A percentile compares a stretch with the other conserved stretches of the same genome.
phyloP scores from a whole-genome alignment of 2,113 vertebrate genomes.

The Alaudala cheleensis region DNA sequence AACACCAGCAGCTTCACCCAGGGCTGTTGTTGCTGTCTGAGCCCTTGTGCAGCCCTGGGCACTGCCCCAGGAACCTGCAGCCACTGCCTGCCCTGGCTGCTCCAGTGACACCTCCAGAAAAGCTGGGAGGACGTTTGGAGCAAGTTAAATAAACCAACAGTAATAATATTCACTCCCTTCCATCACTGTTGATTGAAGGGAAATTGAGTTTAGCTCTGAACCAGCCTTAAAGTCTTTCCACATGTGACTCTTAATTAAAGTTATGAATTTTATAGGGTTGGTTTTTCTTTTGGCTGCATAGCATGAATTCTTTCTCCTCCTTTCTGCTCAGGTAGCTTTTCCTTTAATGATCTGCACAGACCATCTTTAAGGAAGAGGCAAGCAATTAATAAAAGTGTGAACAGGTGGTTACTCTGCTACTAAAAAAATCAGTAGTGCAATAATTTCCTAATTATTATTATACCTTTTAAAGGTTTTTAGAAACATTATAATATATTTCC shows the following conservation, averaged over 20 bases:
- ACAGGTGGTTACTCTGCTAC: slow-evolving; percentile 67
- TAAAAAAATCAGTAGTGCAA: slow-evolving; percentile 64
- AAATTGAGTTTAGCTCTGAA: slow-evolving; percentile 48
- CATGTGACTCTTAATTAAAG: slow-evolving; percentile 61
- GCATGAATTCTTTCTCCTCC: slow-evolving; percentile 23
- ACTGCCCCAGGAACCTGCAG: no score
- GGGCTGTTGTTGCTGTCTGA: neutral
- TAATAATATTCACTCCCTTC: slow-evolving; percentile 23
- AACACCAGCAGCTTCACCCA: fast-evolving
- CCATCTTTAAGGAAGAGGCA: slow-evolving; percentile 22
- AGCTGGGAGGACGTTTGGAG: neutral
- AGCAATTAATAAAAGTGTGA: slow-evolving; percentile 67
- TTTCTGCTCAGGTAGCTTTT: slow-evolving; percentile 19
- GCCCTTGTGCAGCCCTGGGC: no score
- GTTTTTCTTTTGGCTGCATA: neutral
- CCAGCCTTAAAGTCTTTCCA: slow-evolving; percentile 33
- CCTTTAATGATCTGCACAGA: slow-evolving; percentile 43
- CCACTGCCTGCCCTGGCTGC: neutral
- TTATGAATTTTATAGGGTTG: neutral
- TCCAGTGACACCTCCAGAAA: neutral
- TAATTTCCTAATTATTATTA: slow-evolving; percentile 78
- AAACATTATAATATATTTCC: slow-evolving; percentile 70
- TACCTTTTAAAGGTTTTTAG: slow-evolving; percentile 68
- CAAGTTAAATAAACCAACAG: slow-evolving; percentile 39
- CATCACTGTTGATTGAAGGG: slow-evolving; percentile 25